phyloP scores from a whole-genome alignment of 2,797 vertebrate species.

The Parauchenoglanis ngamensis region DNA sequence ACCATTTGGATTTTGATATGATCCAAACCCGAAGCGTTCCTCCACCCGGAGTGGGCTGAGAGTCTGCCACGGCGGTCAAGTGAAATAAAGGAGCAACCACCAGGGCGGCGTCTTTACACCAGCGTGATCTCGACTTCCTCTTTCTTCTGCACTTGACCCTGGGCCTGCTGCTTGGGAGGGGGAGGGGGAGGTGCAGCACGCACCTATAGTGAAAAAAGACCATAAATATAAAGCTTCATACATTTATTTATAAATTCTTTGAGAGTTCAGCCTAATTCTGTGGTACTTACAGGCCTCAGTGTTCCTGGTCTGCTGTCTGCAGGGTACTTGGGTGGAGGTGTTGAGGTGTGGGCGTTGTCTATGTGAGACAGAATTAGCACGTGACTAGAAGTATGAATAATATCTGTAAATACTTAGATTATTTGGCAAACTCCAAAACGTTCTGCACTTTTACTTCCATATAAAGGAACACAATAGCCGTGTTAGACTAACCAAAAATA shows the following conservation, averaged over 20 bases:
- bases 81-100: constrained; percentile 39
- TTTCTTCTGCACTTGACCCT: constrained; percentile 86
- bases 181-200: constrained; percentile 88
- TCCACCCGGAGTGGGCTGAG: constrained; percentile 48
- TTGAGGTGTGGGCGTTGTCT: constrained; percentile 76
- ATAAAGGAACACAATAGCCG: no score
- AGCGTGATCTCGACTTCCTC: constrained; percentile 97
- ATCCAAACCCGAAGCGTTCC: constrained; percentile 35
- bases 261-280: neutral
- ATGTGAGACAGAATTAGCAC: constrained; percentile 46
- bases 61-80: constrained; percentile 34
- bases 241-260: neutral
- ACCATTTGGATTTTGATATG: neutral
- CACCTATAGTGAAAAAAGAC: constrained; percentile 75
- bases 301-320: constrained; percentile 79
- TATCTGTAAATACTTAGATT: neutral
- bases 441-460: no score
- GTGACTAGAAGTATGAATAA: neutral
- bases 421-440: neutral
- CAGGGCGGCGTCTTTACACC: constrained; percentile 75
- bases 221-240: neutral
- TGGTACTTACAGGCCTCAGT: constrained; percentile 87
- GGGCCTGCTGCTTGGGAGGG: constrained; percentile 90
- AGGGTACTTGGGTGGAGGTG: constrained; percentile 81
- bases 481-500: no score